Evolutionary conservation across 2,888 invertebrate species (phyloP).

Genomic region (Teleiodes luculella): DNA sequence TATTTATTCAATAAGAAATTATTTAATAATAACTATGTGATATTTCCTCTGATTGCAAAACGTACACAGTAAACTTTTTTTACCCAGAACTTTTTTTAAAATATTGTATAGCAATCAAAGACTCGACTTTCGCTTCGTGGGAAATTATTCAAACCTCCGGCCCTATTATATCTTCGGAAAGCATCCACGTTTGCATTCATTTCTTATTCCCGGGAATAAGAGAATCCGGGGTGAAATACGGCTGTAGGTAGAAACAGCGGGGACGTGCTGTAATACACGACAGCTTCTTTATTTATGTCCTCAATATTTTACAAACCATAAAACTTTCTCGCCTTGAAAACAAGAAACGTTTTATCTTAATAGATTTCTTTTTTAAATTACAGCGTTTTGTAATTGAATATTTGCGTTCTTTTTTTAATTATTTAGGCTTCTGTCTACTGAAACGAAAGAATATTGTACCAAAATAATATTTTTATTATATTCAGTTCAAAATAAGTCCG

Average conservation of each 20-base stretch:
- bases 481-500: too few relatives aligned
- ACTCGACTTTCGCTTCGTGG: background rate
- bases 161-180: slow-evolving; percentile 36
- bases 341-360: slow-evolving; percentile 71
- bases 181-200: slow-evolving; percentile 50
- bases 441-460: too few relatives aligned
- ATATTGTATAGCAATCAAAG: background rate
- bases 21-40: too few relatives aligned
- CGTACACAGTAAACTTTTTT: too few relatives aligned
- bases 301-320: slow-evolving; percentile 77
- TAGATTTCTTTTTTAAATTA: slow-evolving; percentile 48
- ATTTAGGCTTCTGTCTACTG: too few relatives aligned
- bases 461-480: too few relatives aligned
- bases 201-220: slow-evolving; percentile 65
- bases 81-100: too few relatives aligned
- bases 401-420: too few relatives aligned
- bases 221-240: slow-evolving; percentile 72
- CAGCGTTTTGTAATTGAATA: background rate
- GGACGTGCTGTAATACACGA: slow-evolving; percentile 73
- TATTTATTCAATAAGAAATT: too few relatives aligned
- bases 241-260: slow-evolving; percentile 51
- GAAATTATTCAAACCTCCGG: slow-evolving; percentile 26
- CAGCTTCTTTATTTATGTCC: slow-evolving; percentile 72
- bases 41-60: too few relatives aligned
- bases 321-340: slow-evolving; percentile 69